Conservation (phyloP, 2,797 vertebrate species). For the Anabacerthia variegaticeps region DNA sequence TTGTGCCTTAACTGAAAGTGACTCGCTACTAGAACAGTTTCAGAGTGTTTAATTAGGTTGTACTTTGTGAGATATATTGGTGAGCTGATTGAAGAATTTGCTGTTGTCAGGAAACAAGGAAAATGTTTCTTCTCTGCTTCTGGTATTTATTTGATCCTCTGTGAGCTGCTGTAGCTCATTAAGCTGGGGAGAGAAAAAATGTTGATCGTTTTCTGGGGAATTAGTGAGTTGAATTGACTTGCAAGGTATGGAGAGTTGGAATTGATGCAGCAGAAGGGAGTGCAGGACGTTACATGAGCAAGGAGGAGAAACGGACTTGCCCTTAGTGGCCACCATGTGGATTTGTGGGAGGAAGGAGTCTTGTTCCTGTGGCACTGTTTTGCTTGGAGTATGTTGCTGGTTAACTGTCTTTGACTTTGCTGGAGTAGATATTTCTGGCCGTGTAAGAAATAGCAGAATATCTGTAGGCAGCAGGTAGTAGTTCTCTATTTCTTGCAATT, state of each 20-base stretch:
- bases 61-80: neutral
- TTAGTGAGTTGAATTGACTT: neutral
- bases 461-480: neutral
- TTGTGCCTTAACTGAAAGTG: neutral
- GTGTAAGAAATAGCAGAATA: neutral
- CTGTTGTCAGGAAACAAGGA: neutral
- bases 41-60: neutral
- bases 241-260: neutral
- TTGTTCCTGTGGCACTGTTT: neutral
- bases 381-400: neutral
- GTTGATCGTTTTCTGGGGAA: neutral
- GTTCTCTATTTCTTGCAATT: neutral
- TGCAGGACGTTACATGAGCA: neutral
- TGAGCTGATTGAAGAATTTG: neutral
- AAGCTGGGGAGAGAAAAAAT: neutral
- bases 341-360: neutral
- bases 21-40: neutral
- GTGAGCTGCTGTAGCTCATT: neutral
- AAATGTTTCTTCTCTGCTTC: neutral
- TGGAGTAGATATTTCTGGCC: neutral
- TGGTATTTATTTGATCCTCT: constrained; percentile 11
- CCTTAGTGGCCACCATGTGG: neutral
- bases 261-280: neutral
- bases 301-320: neutral
- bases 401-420: neutral